A percentile compares a stretch with the other conserved stretches of the same genome.
phyloP scores from a whole-genome alignment of 2,113 vertebrate genomes.

The Diadophis punctatus region DNA sequence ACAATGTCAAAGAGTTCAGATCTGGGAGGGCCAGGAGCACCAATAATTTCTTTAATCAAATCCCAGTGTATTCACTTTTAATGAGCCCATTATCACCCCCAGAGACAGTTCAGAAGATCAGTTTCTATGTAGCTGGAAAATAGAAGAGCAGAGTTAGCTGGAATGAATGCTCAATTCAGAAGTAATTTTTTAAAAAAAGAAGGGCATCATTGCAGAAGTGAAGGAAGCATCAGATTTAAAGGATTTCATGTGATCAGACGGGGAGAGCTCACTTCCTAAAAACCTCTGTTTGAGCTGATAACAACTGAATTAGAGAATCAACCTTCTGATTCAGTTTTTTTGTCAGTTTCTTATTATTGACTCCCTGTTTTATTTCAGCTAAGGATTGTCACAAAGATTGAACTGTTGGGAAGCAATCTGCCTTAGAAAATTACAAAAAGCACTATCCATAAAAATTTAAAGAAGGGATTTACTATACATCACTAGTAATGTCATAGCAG shows the following conservation, averaged over 20 bases:
- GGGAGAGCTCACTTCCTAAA: too few relatives aligned
- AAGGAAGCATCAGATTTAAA: neutral
- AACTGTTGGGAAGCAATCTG: neutral
- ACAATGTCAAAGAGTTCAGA: too few relatives aligned
- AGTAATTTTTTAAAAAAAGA: neutral
- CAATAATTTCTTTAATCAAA: neutral
- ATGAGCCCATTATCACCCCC: neutral
- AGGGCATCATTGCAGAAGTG: neutral
- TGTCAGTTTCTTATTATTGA: neutral
- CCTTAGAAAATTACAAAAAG: neutral
- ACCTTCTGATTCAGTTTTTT: neutral
- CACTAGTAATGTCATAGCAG: neutral
- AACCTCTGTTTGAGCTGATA: neutral
- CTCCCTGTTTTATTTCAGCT: neutral
- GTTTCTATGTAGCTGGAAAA: neutral
- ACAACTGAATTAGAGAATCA: neutral
- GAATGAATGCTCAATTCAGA: neutral
- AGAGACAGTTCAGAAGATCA: neutral
- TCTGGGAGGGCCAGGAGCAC: neutral
- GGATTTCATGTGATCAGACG: neutral
- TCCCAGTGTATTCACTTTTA: neutral
- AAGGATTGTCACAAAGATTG: neutral
- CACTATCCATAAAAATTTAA: neutral
- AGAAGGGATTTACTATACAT: neutral
- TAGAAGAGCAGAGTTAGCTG: neutral